phyloP scores from a whole-genome alignment of 2,113 vertebrate genomes.

The Mixornis gularis region DNA sequence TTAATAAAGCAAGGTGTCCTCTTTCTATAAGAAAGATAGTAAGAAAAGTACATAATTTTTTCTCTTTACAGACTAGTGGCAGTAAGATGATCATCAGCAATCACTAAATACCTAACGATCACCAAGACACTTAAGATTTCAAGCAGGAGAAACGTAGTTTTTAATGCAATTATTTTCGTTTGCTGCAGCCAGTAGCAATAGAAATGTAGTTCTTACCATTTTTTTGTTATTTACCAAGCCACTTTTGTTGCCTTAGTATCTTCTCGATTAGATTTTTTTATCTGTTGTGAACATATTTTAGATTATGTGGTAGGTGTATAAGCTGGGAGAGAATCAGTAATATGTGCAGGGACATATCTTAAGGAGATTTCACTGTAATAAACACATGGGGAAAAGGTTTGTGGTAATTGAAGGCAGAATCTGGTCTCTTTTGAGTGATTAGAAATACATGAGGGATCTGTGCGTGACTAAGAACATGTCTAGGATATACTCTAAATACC shows the following conservation, averaged over 20 bases:
- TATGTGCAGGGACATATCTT: not conserved
- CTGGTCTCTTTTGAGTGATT: not conserved
- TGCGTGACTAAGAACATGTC: not conserved
- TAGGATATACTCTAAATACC: not conserved
- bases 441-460: not conserved
- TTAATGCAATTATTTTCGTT: not conserved
- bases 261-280: slow-evolving; percentile 7
- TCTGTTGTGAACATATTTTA: slow-evolving; percentile 7
- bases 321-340: not conserved
- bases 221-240: not conserved
- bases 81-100: not conserved
- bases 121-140: not conserved
- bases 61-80: not conserved
- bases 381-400: not conserved
- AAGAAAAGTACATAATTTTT: not conserved
- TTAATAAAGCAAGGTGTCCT: not conserved
- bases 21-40: not conserved
- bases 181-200: not conserved
- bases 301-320: not conserved
- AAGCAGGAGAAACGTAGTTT: not conserved
- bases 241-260: not conserved
- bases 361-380: not conserved
- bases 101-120: not conserved
- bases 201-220: not conserved
- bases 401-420: not conserved